These are phyloP conservation scores for Probosciger aterrimus DNA, from an alignment of 2,113 vertebrate species.

Conservation along the genomic window DNA sequence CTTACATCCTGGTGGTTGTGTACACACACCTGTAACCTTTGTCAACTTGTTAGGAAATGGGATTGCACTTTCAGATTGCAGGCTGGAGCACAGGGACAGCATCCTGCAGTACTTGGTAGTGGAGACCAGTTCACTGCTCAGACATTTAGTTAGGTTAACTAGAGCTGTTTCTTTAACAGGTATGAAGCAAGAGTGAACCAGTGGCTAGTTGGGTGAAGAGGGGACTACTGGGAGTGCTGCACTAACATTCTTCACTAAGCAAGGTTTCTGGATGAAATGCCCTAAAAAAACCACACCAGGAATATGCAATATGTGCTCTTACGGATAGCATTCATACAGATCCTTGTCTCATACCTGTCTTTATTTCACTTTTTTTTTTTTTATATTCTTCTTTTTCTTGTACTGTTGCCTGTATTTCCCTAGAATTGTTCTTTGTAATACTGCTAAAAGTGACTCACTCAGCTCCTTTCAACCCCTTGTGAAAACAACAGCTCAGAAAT, in stretches of 20 bases:
- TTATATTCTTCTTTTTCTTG: neutral
- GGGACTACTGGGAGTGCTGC: neutral
- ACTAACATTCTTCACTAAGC: neutral
- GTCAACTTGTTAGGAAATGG: neutral
- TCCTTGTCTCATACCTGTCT: neutral
- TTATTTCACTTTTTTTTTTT: neutral
- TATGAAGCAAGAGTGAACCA: neutral
- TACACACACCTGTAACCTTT: neutral
- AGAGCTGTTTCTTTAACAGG: neutral
- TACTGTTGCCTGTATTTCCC: neutral
- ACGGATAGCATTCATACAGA: neutral
- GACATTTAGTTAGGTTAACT: neutral
- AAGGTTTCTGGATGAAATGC: neutral
- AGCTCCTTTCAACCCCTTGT: neutral
- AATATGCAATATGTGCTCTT: neutral
- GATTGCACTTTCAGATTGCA: neutral
- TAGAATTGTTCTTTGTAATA: neutral
- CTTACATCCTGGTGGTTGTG: neutral
- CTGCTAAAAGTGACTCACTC: neutral
- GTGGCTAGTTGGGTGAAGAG: neutral
- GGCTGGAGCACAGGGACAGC: neutral
- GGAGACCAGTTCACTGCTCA: neutral
- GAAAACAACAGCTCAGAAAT: neutral
- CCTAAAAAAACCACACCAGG: neutral
- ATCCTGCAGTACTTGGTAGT: neutral